Evolutionary conservation across 2,797 vertebrate species (phyloP).

Genomic region (Labeo calbasu): DNA sequence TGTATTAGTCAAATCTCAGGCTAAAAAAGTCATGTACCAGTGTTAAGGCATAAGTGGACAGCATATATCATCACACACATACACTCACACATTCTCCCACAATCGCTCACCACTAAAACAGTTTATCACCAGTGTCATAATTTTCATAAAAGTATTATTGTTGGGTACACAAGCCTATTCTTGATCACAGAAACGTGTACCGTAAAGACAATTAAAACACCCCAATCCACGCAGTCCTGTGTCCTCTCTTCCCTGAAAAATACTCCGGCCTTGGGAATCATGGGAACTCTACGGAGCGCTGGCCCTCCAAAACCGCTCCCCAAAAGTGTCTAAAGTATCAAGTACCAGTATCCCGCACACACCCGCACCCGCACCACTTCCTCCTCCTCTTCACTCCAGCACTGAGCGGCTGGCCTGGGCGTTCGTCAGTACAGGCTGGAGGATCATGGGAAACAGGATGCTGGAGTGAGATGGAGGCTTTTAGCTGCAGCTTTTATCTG

Average conservation of each 20-base stretch:
- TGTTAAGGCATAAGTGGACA: slow-evolving; percentile 43
- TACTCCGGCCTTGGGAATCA: background rate
- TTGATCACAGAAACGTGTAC: slow-evolving; percentile 22
- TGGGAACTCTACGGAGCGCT: background rate
- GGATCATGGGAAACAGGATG: slow-evolving; percentile 19
- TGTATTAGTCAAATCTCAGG: background rate
- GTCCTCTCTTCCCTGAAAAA: background rate
- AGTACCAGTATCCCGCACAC: background rate
- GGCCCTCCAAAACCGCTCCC: slow-evolving; percentile 29
- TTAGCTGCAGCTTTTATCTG: background rate
- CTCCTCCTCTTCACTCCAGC: background rate
- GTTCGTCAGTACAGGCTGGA: background rate
- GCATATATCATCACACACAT: background rate
- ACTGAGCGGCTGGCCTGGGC: background rate
- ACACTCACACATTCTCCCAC: background rate
- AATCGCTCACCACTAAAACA: slow-evolving; percentile 10
- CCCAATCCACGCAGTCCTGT: slow-evolving; percentile 2
- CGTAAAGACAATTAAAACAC: slow-evolving; percentile 23
- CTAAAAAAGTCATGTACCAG: slow-evolving; percentile 26
- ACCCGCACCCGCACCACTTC: slow-evolving; percentile 16
- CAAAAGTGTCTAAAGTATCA: background rate
- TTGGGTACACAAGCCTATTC: slow-evolving; percentile 7
- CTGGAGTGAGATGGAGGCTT: slow-evolving; percentile 26
- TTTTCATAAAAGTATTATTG: slow-evolving; percentile 45
- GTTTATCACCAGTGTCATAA: slow-evolving; percentile 46